Evolutionary conservation across 2,888 invertebrate species (phyloP), one percentile per base, ranked within the genome.

Genomic region (Rhamnusium bicolor): DNA sequence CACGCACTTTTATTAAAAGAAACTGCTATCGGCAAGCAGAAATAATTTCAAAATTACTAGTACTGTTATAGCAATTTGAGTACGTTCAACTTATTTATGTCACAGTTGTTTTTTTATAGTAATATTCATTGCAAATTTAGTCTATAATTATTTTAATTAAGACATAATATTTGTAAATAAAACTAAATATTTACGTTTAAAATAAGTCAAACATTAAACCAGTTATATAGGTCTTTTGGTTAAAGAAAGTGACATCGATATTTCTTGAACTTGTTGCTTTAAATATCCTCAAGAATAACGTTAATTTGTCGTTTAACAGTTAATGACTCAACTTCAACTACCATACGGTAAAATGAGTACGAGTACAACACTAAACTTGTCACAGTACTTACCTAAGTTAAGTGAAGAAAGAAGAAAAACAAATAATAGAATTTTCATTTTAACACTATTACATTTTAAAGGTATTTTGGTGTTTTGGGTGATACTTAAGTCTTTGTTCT

Each of bases 281-380:
- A 21, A 32, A 29, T 16, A 58, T 58, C 19, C 56, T 4, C 12
- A 21, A 53, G 32, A 6, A 32, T 10, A 32, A 32, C n/a, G 40
- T n/a, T 40, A 40, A 40, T 40, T 40, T 32, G 7, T 32, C 12
- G 5, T 5, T 40, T n/a, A n/a, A n/a, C n/a, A 58, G 32, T 29
- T 29, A 58, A 32, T 58, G 58, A 58, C 29, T 58, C 58, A 58
- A 58, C 32, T 16, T n/a, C n/a, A n/a, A 40, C 40, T 40, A 5
- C 67, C 67, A 67, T 67, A 67, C 54, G 53, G 69, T 53, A 62
- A 60, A 71, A 51, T 69, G 68, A 29, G 46, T 63, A n/a, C 47
- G 89, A 86, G 49, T 63, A 65, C 58, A 56, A 27, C 14, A 47
- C 21, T 12, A 5, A 27, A 66, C 8, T 10, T n/a, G 40, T 40